phyloP scores from a whole-genome alignment of 2,797 vertebrate genomes.

The Lerista edwardsae region DNA sequence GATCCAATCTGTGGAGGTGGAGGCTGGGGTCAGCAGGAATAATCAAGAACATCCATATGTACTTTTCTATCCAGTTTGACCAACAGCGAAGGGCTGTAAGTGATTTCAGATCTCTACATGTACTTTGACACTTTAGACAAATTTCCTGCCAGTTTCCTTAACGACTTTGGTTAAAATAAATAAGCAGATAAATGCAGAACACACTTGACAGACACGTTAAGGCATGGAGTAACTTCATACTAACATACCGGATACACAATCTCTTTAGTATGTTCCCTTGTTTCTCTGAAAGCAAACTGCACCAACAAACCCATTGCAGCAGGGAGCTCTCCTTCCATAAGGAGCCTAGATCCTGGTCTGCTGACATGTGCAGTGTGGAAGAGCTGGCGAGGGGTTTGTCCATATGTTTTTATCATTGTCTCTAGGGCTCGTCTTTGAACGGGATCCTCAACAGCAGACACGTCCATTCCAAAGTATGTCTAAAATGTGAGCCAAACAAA shows the following conservation, averaged over 20 bases:
- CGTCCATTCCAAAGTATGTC: slow-evolving; percentile 99
- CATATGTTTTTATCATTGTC: slow-evolving; percentile 99
- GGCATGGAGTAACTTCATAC: slow-evolving; percentile 16
- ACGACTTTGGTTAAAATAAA: background rate
- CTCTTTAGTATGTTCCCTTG: slow-evolving; percentile 88
- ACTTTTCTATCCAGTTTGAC: no score
- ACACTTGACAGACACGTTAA: no score
- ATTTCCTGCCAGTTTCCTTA: background rate
- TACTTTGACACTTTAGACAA: background rate
- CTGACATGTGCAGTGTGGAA: slow-evolving; percentile 88
- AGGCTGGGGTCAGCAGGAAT: no score
- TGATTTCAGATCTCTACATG: no score
- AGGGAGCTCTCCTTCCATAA: slow-evolving; percentile 94
- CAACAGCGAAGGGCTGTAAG: no score
- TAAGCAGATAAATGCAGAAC: background rate
- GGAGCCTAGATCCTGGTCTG: slow-evolving; percentile 85
- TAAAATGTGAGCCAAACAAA: slow-evolving; percentile 57
- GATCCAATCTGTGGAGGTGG: no score
- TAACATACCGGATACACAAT: slow-evolving; percentile 86
- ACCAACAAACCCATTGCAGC: slow-evolving; percentile 97
- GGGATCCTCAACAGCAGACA: slow-evolving; percentile 96
- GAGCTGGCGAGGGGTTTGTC: slow-evolving; percentile 95
- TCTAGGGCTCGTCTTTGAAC: slow-evolving; percentile 96
- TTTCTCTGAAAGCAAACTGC: slow-evolving; percentile 96
- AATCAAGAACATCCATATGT: no score